A percentile compares a stretch with the other conserved stretches of the same genome.
Conservation (phyloP, 2,797 vertebrate genomes). For the Synaphobranchus kaupii region DNA sequence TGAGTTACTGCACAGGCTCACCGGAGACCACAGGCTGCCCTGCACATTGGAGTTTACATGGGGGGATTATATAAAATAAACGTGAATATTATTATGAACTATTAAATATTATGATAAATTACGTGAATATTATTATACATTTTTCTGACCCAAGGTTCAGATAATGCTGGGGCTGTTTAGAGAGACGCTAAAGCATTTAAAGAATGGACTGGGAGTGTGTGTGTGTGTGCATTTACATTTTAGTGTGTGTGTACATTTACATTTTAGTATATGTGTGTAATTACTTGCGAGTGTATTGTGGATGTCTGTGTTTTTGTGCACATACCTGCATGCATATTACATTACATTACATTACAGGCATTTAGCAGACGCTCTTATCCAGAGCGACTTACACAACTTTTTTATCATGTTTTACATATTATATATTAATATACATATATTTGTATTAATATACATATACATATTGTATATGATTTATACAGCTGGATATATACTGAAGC, state of each 20-base stretch:
- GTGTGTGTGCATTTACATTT: too few species aligned
- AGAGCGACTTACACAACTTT: too few species aligned
- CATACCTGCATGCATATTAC: too few species aligned
- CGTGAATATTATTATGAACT: slow-evolving; percentile 2
- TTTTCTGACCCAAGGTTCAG: slow-evolving; percentile 8
- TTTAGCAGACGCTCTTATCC: too few species aligned
- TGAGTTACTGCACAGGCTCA: background rate
- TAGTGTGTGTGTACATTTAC: background rate
- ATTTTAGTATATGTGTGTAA: background rate
- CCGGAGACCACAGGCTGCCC: background rate
- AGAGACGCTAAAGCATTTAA: background rate
- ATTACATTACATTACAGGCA: too few species aligned
- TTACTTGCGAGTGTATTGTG: too few species aligned
- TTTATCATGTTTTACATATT: too few species aligned
- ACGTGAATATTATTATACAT: background rate
- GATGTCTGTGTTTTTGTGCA: too few species aligned
- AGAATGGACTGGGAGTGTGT: background rate
- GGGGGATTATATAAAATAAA: slow-evolving; percentile 46
- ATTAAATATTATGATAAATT: background rate
- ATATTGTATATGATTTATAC: too few species aligned
- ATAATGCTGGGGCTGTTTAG: background rate
- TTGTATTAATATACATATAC: too few species aligned
- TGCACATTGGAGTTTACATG: background rate
- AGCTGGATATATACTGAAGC: too few species aligned
- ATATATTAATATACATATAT: too few species aligned